Percentiles rank a stretch among this genome's conserved stretches.
Conservation (phyloP, 2,113 vertebrate species). For the Oenanthe oenanthe region DNA sequence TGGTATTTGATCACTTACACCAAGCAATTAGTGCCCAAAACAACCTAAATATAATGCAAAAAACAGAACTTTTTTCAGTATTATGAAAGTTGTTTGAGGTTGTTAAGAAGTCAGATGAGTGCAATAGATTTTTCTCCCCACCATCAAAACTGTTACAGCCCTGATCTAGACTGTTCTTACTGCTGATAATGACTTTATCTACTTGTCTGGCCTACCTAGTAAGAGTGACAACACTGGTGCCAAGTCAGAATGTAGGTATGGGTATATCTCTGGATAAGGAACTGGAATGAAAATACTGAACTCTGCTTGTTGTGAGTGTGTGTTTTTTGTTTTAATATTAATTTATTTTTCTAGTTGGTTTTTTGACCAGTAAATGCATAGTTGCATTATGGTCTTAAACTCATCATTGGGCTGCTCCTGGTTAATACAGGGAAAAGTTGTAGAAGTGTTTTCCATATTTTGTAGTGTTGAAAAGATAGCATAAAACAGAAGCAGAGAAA, state of each 20-base stretch:
- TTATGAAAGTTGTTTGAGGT: background rate
- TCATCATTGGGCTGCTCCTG: background rate
- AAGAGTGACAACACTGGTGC: background rate
- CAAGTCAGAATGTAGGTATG: background rate
- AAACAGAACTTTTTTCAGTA: background rate
- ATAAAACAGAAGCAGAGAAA: background rate
- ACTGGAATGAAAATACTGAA: background rate
- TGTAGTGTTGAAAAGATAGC: background rate
- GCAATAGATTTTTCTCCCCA: accelerated
- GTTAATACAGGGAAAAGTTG: background rate
- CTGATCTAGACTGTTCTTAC: background rate
- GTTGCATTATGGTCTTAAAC: background rate
- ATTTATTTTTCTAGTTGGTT: background rate
- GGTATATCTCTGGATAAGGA: background rate
- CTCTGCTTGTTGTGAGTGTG: background rate
- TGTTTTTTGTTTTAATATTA: background rate
- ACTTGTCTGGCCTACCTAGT: background rate
- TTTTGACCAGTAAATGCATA: background rate
- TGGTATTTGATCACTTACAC: background rate
- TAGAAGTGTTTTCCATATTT: background rate
- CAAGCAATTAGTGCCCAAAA: background rate
- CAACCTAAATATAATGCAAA: background rate
- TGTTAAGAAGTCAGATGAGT: background rate
- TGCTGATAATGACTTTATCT: background rate
- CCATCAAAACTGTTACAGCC: background rate